A percentile compares a stretch with the other conserved stretches of the same genome.
These are phyloP conservation scores for Venusia cambrica DNA, from an alignment of 2,888 invertebrate genomes.

Conservation along the genomic window DNA sequence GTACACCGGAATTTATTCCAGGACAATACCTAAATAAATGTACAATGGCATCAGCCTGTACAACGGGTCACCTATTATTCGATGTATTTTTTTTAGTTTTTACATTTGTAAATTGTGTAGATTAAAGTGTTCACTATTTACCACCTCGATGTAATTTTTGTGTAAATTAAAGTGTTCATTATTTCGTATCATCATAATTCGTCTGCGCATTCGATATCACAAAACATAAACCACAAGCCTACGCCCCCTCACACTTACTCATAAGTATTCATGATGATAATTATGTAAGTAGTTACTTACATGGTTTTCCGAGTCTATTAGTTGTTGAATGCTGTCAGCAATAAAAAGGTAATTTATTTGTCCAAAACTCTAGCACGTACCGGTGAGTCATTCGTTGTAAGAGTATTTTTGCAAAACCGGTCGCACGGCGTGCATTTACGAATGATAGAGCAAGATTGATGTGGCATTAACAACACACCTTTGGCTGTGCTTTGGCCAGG, in stretches of 20 bases:
- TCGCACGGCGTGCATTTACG: slow-evolving; percentile 27
- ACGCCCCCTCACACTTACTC: slow-evolving; percentile 4
- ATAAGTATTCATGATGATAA: slow-evolving; percentile 1
- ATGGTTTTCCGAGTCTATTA: slow-evolving; percentile 9
- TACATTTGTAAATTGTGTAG: too few species aligned
- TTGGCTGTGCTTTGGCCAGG: too few species aligned
- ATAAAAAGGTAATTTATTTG: slow-evolving; percentile 37
- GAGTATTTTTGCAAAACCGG: slow-evolving; percentile 50
- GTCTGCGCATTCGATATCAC: not conserved
- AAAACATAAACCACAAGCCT: slow-evolving; percentile 1
- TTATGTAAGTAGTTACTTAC: slow-evolving; percentile 4
- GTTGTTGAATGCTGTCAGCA: slow-evolving; percentile 16
- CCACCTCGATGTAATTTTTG: too few species aligned
- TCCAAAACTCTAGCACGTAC: slow-evolving; percentile 37
- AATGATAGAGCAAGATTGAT: slow-evolving; percentile 34
- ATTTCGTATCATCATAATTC: too few species aligned
- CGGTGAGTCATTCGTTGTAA: slow-evolving; percentile 45
- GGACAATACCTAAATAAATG: too few species aligned
- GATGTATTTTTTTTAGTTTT: too few species aligned
- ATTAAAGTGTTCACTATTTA: too few species aligned
- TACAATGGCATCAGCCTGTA: too few species aligned
- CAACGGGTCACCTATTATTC: too few species aligned
- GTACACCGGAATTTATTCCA: too few species aligned
- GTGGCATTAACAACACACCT: slow-evolving; percentile 31
- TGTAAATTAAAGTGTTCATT: too few species aligned